Evolutionary conservation across 2,888 invertebrate species (phyloP).

Genomic region (Coecobrya sp.): DNA sequence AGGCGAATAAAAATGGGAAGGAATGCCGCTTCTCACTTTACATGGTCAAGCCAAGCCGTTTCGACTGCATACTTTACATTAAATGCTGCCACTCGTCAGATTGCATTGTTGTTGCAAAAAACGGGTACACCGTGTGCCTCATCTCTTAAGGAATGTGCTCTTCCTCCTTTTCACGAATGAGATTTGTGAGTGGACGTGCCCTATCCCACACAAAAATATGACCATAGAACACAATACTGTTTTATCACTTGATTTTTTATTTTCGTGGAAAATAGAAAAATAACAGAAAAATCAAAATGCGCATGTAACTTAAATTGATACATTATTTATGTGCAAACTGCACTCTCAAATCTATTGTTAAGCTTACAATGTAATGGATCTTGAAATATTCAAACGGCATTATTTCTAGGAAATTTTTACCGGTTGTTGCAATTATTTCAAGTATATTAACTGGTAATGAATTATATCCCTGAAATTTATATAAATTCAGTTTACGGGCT

Average conservation of each 20-base stretch:
- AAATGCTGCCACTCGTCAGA: conserved; percentile 52
- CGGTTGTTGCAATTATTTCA: not conserved
- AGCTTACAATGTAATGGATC: not conserved
- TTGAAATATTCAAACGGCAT: not conserved
- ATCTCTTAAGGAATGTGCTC: conserved; percentile 54
- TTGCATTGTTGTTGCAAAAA: conserved; percentile 57
- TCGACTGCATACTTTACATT: conserved; percentile 25
- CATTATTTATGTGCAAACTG: not conserved
- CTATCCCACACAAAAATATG: conserved; percentile 58
- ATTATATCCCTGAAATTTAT: too few species aligned
- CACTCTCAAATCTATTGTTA: not conserved
- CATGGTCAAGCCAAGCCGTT: conserved; percentile 60
- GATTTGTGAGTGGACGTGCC: conserved; percentile 47
- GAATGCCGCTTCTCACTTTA: conserved; percentile 56
- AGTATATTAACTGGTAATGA: too few species aligned
- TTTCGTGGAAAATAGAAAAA: not conserved
- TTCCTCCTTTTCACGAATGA: conserved; percentile 20
- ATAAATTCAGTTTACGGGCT: too few species aligned
- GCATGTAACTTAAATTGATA: not conserved
- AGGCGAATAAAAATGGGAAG: conserved; percentile 62
- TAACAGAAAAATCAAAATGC: not conserved
- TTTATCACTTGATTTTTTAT: not conserved
- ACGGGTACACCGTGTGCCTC: conserved; percentile 62
- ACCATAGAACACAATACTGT: not conserved
- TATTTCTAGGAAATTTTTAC: not conserved